A percentile compares a stretch with the other conserved stretches of the same genome.
phyloP scores from a whole-genome alignment of 2,888 invertebrate genomes.

The Machimus rusticus region DNA sequence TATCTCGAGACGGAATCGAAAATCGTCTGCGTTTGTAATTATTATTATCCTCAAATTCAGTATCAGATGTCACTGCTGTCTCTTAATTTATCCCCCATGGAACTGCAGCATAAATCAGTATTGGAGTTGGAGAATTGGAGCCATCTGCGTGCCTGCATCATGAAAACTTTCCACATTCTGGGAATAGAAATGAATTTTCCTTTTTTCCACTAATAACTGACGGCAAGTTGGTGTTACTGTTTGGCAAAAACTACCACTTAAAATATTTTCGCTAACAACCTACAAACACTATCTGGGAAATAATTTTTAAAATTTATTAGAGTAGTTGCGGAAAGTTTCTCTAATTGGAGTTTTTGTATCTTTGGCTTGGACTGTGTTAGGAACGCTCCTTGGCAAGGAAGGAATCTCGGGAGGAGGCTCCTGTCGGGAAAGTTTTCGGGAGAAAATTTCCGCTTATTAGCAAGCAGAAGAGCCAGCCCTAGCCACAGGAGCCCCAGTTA shows the following conservation, averaged over 20 bases:
- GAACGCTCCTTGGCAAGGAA: background rate
- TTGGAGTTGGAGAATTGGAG: background rate
- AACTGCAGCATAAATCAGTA: background rate
- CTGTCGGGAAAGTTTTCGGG: background rate
- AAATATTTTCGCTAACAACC: background rate
- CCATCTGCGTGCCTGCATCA: background rate
- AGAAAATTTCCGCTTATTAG: background rate
- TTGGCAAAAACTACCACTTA: background rate
- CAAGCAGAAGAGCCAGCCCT: background rate
- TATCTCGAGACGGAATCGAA: background rate
- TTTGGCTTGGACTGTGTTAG: background rate
- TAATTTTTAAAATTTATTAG: conserved; percentile 6
- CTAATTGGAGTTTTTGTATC: conserved; percentile 7
- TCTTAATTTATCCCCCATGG: background rate
- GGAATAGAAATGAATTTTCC: background rate
- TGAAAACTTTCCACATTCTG: background rate
- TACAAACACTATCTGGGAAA: background rate
- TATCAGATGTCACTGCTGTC: background rate
- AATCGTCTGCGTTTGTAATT: background rate
- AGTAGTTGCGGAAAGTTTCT: conserved; percentile 7
- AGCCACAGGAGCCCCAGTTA: background rate
- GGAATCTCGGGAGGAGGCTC: background rate
- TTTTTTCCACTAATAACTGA: background rate
- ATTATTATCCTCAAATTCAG: background rate
- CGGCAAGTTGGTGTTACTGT: background rate